Base-by-base conservation (phyloP, 2,888 invertebrate genomes). In the Mythimna impura region DNA sequence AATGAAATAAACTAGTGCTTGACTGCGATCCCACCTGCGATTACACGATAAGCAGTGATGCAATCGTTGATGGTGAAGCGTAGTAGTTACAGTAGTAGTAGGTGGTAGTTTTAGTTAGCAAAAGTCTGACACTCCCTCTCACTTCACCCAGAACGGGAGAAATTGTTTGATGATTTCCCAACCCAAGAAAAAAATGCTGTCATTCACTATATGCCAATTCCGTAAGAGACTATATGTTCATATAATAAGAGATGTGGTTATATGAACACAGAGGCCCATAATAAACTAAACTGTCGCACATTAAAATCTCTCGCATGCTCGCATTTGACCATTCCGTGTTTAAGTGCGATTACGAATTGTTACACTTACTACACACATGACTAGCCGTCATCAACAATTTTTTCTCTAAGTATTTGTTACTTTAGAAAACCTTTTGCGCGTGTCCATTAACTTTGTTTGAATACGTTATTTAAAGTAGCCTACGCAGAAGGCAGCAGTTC, bases 311-410 rank as follows among this genome's bases (percentile, higher is more conserved):
- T 79, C 68, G 77, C 75, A 69, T 79, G 82, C 72, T 76, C 71
- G 43, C 58, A 68, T 71, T 86, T 80, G 76, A 67, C 70, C 64
- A 72, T 82, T 72, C 64, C 87, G 85, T 85, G 85, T 77, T 78
- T 61, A 82, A 75, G 66, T 78, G 68, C 78, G 68, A 78, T 85
- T 86, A 85, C 63, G 62, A 67, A 78, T 71, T 65, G 78, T 83
- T 85, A 82, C 76, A 77, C 75, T 85, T 86, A 80, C 80, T 78
- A 85, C 66, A 71, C 85, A 81, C 85, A 87, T 91, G 89, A 90
- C 87, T 83, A 82, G 71, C 81, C 66, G 83, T 85, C 86, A 89
- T 88, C 86, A 89, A 87, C 86, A 81, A 81, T 86, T 83, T 83
- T 86, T 83, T 74, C 52, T 84, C 57, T 40, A n/a, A n/a, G 52